Evolutionary conservation across 2,113 vertebrate species (phyloP), one percentile per base, ranked within the genome.

Genomic region (Nansenia antarctica): DNA sequence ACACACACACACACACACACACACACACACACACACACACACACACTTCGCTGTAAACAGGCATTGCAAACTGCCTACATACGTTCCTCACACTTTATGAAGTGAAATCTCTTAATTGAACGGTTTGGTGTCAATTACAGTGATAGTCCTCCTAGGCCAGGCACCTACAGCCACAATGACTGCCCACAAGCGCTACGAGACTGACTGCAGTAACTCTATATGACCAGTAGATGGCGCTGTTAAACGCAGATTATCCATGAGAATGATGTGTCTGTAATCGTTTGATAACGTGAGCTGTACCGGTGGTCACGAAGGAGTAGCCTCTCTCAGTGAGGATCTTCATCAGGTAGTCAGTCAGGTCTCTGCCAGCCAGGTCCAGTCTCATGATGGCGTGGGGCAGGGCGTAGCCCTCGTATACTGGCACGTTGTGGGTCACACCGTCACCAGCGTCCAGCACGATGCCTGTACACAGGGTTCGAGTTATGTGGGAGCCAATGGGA

Each of bases 261-360:
- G 12, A 18, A 11, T 42, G 0, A n/a, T n/a, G n/a, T n/a, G n/a
- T n/a, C n/a, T n/a, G n/a, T n/a, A n/a, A n/a, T n/a, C n/a, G n/a
- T n/a, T n/a, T n/a, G n/a, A n/a, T n/a, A n/a, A n/a, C n/a, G n/a
- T n/a, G n/a, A 20, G 18, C 18, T 20, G 14, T 35, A 82, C 80
- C 80, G 58, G 80, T 82, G n/a, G 80, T 82, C 5, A 82, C 80
- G 9, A 82, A 82, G 3, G 76, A 78, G 62, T 82, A 82, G 65
- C 80, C 80, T 64, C 80, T 82, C 72, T 82, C 80, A 59, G 80
- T 82, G 27, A 82, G 80, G 57, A 82, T 82, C 69, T 82, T 82
- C 80, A 82, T 82, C 32, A 82, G 80, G 75, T 82, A 82, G 62
- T 82, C 80, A 18, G 80, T 82, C 47, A 82, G 45, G 75, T 82